These are phyloP conservation scores for Nyctereutes procyonoides DNA, from an alignment of 2,113 vertebrate genomes.

Conservation along the genomic window DNA sequence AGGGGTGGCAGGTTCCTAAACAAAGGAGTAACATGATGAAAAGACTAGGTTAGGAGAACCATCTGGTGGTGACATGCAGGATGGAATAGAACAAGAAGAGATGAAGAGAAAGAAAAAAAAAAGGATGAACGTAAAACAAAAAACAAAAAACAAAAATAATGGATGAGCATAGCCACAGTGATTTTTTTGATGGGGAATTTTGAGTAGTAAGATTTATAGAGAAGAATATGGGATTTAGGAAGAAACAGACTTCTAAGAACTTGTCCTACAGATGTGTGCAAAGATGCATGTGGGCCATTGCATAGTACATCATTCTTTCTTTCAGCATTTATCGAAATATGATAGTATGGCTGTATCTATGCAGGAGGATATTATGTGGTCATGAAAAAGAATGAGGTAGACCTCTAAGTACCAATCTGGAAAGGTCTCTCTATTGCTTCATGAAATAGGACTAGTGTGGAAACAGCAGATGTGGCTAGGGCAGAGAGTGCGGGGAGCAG, in stretches of 20 bases:
- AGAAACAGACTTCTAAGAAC: background rate
- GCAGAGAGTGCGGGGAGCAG: rapidly evolving
- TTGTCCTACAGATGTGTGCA: background rate
- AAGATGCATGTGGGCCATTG: background rate
- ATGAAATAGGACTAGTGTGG: background rate
- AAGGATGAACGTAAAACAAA: background rate
- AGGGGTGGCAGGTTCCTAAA: background rate
- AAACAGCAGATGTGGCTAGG: background rate
- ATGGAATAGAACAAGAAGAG: background rate
- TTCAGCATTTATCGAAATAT: background rate
- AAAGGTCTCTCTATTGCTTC: background rate
- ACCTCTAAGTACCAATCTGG: background rate
- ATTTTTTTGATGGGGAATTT: background rate
- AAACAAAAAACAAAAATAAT: background rate
- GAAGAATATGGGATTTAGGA: background rate
- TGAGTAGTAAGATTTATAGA: background rate
- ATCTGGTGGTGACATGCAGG: background rate
- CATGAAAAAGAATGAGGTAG: background rate
- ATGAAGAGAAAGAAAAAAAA: background rate
- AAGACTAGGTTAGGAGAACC: background rate
- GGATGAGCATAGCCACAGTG: background rate
- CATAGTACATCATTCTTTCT: background rate
- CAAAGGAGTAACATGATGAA: background rate
- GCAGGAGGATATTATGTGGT: background rate
- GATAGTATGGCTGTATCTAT: background rate